A percentile compares a stretch with the other conserved stretches of the same genome.
Evolutionary conservation across 2,113 vertebrate genomes (phyloP).

Genomic region (Leptobrachium ailaonicum): DNA sequence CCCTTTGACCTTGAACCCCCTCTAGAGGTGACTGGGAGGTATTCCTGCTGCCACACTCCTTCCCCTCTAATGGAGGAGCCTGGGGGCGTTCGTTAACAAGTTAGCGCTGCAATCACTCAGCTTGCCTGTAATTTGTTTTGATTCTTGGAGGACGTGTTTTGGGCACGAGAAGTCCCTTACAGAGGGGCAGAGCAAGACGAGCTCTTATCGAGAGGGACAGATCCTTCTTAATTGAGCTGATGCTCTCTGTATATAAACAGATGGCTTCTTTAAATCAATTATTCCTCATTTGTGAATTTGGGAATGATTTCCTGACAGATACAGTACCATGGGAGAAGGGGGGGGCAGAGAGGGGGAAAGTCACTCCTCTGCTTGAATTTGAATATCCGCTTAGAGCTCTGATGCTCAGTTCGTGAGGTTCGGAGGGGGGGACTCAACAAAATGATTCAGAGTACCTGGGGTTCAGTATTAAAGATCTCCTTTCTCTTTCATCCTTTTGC

Average conservation of each 20-base stretch:
- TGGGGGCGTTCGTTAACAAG: constrained; percentile 53
- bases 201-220: constrained; percentile 66
- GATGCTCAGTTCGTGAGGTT: background rate
- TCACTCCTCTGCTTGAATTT: background rate
- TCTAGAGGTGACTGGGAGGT: background rate
- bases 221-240: constrained; percentile 71
- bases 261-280: constrained; percentile 83
- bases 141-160: constrained; percentile 64
- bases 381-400: background rate
- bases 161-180: constrained; percentile 37
- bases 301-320: constrained; percentile 72
- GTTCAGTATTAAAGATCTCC: background rate
- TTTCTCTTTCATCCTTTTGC: too few relatives aligned
- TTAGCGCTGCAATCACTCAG: constrained; percentile 55
- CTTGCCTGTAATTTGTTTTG: constrained; percentile 63
- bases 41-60: background rate
- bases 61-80: constrained; percentile 28
- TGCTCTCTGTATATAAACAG: constrained; percentile 66
- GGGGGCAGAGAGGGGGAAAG: constrained; percentile 40
- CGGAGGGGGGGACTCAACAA: background rate
- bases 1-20: constrained; percentile 7
- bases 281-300: constrained; percentile 71
- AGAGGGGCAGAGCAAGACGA: constrained; percentile 58
- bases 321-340: constrained; percentile 8
- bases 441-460: background rate